Percentiles rank a stretch among this genome's conserved stretches.
Evolutionary conservation across 2,797 vertebrate species (phyloP).

Genomic region (Huso huso): DNA sequence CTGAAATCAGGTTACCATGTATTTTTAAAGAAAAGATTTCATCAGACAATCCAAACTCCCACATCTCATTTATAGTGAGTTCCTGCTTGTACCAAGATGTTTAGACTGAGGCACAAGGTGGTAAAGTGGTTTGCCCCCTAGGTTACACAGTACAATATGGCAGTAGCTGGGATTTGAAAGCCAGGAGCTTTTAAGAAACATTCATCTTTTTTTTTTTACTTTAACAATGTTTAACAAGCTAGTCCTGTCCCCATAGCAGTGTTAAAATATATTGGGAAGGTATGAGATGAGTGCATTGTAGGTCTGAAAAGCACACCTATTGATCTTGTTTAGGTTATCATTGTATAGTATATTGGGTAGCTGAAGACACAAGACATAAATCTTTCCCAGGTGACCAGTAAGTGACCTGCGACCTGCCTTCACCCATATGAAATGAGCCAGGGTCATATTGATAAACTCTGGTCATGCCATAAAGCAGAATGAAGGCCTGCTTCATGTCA

Average conservation of each 20-base stretch:
- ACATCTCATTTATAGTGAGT: conserved; percentile 44
- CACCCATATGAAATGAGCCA: conserved; percentile 40
- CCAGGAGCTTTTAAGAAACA: conserved; percentile 7
- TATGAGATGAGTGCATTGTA: background rate
- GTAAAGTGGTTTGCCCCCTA: conserved; percentile 68
- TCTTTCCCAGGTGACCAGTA: conserved; percentile 45
- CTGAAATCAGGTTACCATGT: conserved; percentile 38
- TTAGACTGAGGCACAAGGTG: conserved; percentile 61
- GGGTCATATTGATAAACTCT: conserved; percentile 35
- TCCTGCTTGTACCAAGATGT: conserved; percentile 55
- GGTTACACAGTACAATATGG: conserved; percentile 41
- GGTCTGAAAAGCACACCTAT: background rate
- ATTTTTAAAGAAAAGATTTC: conserved; percentile 59
- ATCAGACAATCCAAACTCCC: conserved; percentile 40
- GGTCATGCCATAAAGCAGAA: conserved; percentile 37
- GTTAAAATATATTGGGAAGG: too few species aligned
- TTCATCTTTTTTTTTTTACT: background rate
- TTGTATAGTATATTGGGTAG: conserved; percentile 12
- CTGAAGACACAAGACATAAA: conserved; percentile 42
- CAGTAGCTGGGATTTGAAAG: background rate
- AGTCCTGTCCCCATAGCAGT: too few species aligned
- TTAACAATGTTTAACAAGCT: too few species aligned
- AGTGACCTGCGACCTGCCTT: conserved; percentile 46
- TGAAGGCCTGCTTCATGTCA: conserved; percentile 31
- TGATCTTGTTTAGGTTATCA: background rate